phyloP scores from a whole-genome alignment of 2,888 invertebrate genomes.

The Hypena proboscidalis region DNA sequence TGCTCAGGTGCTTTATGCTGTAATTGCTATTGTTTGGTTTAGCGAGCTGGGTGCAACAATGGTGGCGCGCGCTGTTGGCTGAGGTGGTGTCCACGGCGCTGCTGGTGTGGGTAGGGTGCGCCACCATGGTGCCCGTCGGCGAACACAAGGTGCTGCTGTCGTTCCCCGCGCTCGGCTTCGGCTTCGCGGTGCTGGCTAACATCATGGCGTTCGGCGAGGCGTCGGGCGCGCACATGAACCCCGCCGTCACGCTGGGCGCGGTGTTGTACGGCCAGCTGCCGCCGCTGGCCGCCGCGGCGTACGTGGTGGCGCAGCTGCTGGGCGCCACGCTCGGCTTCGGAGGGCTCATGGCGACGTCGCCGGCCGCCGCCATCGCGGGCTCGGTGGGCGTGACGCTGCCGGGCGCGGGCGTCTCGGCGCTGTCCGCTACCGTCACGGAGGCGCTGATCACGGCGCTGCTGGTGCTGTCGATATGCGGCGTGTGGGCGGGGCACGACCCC shows the following conservation, averaged over 20 bases:
- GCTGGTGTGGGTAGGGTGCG: slow-evolving; percentile 70
- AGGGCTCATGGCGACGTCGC: slow-evolving; percentile 51
- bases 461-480: slow-evolving; percentile 59
- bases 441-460: slow-evolving; percentile 61
- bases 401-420: slow-evolving; percentile 39
- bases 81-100: slow-evolving; percentile 71
- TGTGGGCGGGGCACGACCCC: slow-evolving; percentile 62
- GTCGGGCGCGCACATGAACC: slow-evolving; percentile 92
- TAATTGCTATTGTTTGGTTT: slow-evolving; percentile 25
- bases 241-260: slow-evolving; percentile 89
- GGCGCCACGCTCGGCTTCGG: slow-evolving; percentile 66
- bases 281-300: slow-evolving; percentile 55
- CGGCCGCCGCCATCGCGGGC: slow-evolving; percentile 22
- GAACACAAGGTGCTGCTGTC: slow-evolving; percentile 46
- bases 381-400: slow-evolving; percentile 43
- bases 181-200: slow-evolving; percentile 63
- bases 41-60: slow-evolving; percentile 52
- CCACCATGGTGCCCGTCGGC: slow-evolving; percentile 49
- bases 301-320: slow-evolving; percentile 59
- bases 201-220: slow-evolving; percentile 86
- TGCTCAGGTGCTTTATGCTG: too few relatives aligned
- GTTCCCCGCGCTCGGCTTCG: slow-evolving; percentile 71
- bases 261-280: slow-evolving; percentile 81
- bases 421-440: slow-evolving; percentile 51
- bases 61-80: slow-evolving; percentile 70